phyloP scores from a whole-genome alignment of 2,113 vertebrate genomes.

The Phylloscopus trochiloides region DNA sequence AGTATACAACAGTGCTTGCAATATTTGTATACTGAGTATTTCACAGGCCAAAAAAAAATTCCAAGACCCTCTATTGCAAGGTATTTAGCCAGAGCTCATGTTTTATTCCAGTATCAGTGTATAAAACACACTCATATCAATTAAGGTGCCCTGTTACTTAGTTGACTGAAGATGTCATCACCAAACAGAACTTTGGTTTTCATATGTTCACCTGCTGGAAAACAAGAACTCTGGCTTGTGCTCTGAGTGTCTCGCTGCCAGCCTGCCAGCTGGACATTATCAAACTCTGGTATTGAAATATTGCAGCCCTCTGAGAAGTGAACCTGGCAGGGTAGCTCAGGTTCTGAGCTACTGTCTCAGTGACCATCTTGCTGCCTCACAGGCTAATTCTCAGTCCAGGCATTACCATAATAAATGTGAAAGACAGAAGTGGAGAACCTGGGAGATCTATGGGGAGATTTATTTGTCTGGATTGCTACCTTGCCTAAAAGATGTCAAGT shows the following conservation, averaged over 20 bases:
- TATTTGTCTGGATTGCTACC: not conserved
- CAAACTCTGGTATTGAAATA: not conserved
- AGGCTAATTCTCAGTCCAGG: not conserved
- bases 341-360: not conserved
- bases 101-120: not conserved
- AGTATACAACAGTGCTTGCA: not conserved
- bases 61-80: not conserved
- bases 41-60: not conserved
- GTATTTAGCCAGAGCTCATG: not conserved
- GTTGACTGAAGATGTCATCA: not conserved
- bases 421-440: not conserved
- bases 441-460: not conserved
- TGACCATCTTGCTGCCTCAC: not conserved
- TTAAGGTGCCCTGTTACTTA: not conserved
- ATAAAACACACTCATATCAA: not conserved
- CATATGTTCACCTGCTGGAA: not conserved
- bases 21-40: not conserved
- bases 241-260: not conserved
- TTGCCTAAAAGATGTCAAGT: not conserved
- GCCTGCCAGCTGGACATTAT: not conserved
- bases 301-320: not conserved
- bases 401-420: rapidly evolving
- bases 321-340: not conserved
- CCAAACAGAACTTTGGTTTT: not conserved
- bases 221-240: not conserved